Conservation (phyloP, 2,888 invertebrate genomes). For the Heliconius cydno region DNA sequence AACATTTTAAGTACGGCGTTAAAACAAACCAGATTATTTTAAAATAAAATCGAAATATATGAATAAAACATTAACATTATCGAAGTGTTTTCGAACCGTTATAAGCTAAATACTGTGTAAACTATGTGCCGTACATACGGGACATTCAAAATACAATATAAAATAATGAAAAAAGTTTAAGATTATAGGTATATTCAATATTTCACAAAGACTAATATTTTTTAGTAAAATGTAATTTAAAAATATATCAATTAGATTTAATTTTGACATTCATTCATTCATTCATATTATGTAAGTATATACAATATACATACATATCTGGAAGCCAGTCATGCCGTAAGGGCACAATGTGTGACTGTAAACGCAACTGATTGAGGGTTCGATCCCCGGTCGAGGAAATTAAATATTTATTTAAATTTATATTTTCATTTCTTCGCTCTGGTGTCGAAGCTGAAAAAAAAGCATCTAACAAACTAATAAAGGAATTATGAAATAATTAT, state of each 20-base stretch:
- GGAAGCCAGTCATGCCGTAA: too few relatives aligned
- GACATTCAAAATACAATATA: background rate
- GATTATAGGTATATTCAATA: background rate
- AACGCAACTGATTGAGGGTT: too few relatives aligned
- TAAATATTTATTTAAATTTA: too few relatives aligned
- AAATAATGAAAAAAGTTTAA: background rate
- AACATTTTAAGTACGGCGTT: slow-evolving; percentile 18
- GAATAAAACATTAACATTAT: slow-evolving; percentile 15
- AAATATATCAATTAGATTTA: background rate
- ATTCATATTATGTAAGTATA: background rate
- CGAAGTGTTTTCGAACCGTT: background rate
- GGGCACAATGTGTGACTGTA: too few relatives aligned
- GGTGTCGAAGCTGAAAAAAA: background rate
- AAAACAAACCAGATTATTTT: background rate
- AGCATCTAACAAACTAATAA: background rate
- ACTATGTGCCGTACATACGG: background rate
- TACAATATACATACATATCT: too few relatives aligned
- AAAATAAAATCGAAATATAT: slow-evolving; percentile 16
- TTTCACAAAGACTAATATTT: background rate
- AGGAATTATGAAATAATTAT: background rate
- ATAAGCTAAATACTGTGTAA: background rate
- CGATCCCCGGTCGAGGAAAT: too few relatives aligned
- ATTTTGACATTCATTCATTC: background rate
- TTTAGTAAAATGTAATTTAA: background rate
- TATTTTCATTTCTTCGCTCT: too few relatives aligned